Evolutionary conservation across 2,888 invertebrate species (phyloP).

Genomic region (Platycheirus rosarum): DNA sequence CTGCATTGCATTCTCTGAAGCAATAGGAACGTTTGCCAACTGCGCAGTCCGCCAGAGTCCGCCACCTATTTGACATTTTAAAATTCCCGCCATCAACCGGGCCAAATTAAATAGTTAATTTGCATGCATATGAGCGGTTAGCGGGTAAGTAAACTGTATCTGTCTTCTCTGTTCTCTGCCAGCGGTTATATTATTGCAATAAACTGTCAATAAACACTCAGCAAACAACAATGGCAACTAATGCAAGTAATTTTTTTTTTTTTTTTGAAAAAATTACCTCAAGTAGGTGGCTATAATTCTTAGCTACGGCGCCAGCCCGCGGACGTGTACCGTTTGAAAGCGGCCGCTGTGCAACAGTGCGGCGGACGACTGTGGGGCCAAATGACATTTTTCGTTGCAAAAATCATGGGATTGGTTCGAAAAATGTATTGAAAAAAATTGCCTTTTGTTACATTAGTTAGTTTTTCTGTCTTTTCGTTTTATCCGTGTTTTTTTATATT

Average conservation of each 20-base stretch:
- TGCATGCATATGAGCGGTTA: conserved; percentile 58
- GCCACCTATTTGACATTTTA: conserved; percentile 43
- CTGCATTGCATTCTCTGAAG: conserved; percentile 6
- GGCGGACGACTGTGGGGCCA: background rate
- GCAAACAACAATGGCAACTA: conserved; percentile 57
- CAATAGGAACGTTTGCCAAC: background rate
- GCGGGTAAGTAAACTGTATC: conserved; percentile 39
- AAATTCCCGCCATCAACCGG: conserved; percentile 41
- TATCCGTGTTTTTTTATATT: too few relatives aligned
- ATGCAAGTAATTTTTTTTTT: too few relatives aligned
- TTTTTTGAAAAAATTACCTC: conserved; percentile 3
- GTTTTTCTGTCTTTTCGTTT: too few relatives aligned
- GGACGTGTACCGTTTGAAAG: conserved; percentile 53
- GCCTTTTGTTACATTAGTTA: too few relatives aligned
- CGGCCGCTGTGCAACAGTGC: background rate
- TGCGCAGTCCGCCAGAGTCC: background rate
- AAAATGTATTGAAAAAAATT: too few relatives aligned
- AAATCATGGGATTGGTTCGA: too few relatives aligned
- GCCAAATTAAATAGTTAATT: conserved; percentile 62
- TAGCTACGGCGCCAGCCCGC: conserved; percentile 58
- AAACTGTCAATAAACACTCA: conserved; percentile 63
- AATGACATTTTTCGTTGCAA: too few relatives aligned
- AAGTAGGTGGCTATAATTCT: conserved; percentile 65
- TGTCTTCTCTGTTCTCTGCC: conserved; percentile 21
- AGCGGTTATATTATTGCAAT: conserved; percentile 39